phyloP scores from a whole-genome alignment of 2,888 invertebrate genomes.

The Deilephila elpenor region DNA sequence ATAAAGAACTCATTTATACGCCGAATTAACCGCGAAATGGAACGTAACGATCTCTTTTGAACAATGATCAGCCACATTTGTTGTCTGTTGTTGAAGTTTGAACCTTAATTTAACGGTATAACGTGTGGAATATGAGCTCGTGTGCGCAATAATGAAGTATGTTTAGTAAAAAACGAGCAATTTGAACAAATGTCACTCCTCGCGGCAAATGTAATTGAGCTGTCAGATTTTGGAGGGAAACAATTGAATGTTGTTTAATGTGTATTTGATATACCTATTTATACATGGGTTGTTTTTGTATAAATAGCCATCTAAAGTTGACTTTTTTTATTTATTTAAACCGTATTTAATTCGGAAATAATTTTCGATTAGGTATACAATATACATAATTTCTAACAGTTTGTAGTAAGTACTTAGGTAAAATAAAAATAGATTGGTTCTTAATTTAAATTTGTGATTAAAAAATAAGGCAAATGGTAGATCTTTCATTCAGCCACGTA shows the following conservation, averaged over 20 bases:
- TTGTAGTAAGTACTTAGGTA: too few species aligned
- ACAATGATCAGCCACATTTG: slow-evolving; percentile 32
- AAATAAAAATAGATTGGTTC: background rate
- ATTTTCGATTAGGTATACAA: too few species aligned
- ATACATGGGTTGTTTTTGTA: background rate
- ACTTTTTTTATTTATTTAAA: background rate
- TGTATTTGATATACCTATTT: slow-evolving; percentile 33
- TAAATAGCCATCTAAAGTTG: too few species aligned
- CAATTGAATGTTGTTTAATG: slow-evolving; percentile 35
- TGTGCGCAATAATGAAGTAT: slow-evolving; percentile 34
- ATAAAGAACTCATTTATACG: slow-evolving; percentile 84
- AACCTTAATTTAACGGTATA: slow-evolving; percentile 38
- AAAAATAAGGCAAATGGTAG: background rate
- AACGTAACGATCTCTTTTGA: slow-evolving; percentile 60
- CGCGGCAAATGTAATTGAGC: slow-evolving; percentile 72
- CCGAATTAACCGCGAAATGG: slow-evolving; percentile 79
- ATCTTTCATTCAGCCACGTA: background rate
- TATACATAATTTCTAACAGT: too few species aligned
- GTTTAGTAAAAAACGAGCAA: slow-evolving; percentile 66
- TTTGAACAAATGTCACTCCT: slow-evolving; percentile 81
- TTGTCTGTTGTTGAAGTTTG: slow-evolving; percentile 38
- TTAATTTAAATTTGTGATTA: background rate
- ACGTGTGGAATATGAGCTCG: slow-evolving; percentile 14
- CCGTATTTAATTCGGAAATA: too few species aligned
- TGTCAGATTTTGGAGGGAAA: slow-evolving; percentile 76